Conservation (phyloP, 1,140 invertebrate species). For the Drosophila sp. region DNA sequence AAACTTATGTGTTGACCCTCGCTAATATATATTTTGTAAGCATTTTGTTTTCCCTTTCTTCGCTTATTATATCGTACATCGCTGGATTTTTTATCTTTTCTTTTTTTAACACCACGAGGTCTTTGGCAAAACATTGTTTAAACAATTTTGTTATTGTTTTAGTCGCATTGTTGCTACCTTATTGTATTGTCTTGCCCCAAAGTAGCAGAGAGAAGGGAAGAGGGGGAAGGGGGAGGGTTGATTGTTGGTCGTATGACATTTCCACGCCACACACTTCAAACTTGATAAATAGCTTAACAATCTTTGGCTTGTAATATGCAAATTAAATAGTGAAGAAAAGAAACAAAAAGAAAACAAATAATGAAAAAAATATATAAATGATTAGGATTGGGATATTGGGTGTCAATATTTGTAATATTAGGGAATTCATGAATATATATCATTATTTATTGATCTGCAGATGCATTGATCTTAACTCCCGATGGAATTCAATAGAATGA, state of each 20-base stretch:
- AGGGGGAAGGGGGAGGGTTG: neutral
- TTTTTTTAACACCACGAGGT: constrained; percentile 7
- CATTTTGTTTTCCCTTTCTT: constrained; percentile 34
- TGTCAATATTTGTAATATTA: constrained; percentile 29
- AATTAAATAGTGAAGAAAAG: constrained; percentile 12
- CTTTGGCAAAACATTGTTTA: constrained; percentile 34
- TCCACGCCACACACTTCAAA: constrained; percentile 4
- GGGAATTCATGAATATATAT: constrained; percentile 16
- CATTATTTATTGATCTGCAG: constrained; percentile 14
- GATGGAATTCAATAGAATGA: constrained; percentile 34
- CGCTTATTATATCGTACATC: constrained; percentile 6
- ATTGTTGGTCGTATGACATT: constrained; percentile 23
- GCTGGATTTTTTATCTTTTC: constrained; percentile 7
- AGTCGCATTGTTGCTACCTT: constrained; percentile 25
- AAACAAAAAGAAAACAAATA: neutral
- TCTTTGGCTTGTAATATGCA: constrained; percentile 29
- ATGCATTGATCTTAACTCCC: constrained; percentile 11
- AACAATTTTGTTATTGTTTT: constrained; percentile 34
- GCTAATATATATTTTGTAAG: constrained; percentile 5
- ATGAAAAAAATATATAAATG: neutral
- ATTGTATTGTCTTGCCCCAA: constrained; percentile 6
- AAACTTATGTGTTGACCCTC: neutral
- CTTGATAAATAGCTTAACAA: constrained; percentile 38
- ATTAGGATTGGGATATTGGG: constrained; percentile 10
- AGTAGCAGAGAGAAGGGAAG: neutral